Percentiles rank a stretch among this genome's conserved stretches.
Evolutionary conservation across 1,140 invertebrate species (phyloP).

Genomic region (Tribolium castaneum): DNA sequence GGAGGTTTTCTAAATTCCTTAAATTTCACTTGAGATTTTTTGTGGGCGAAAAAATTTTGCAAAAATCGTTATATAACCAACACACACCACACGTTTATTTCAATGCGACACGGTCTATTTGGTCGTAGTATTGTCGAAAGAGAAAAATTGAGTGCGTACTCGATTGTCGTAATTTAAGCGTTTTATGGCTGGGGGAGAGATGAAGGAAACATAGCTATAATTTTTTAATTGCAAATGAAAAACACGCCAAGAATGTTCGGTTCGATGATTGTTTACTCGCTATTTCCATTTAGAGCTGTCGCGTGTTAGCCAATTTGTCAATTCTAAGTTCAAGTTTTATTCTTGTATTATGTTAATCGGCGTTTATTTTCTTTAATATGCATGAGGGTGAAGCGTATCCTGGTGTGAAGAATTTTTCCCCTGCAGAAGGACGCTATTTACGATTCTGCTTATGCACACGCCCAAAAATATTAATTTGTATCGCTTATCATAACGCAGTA

Average conservation of each 20-base stretch:
- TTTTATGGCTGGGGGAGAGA: background rate
- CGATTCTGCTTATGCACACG: background rate
- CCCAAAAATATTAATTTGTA: conserved; percentile 28
- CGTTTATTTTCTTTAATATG: background rate
- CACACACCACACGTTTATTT: conserved; percentile 9
- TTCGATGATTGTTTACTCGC: background rate
- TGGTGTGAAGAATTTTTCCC: background rate
- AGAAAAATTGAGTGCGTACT: background rate
- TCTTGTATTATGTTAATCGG: background rate
- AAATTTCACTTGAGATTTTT: background rate
- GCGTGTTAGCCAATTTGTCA: background rate
- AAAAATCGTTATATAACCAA: conserved; percentile 11
- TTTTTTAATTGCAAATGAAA: conserved; percentile 9
- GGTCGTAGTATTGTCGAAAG: conserved; percentile 3
- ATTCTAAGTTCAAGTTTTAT: conserved; percentile 2
- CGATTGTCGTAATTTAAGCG: background rate
- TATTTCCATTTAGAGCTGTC: conserved; percentile 20
- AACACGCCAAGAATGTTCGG: conserved; percentile 1
- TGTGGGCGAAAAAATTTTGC: background rate
- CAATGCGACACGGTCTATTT: conserved; percentile 1
- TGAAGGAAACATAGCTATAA: background rate
- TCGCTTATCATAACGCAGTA: conserved; percentile 1
- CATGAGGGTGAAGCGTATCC: conserved; percentile 1
- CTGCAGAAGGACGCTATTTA: conserved; percentile 19
- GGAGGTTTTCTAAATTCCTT: conserved; percentile 15